A percentile compares a stretch with the other conserved stretches of the same genome.
Conservation (phyloP, 2,888 invertebrate genomes). For the Tridacna gigas region DNA sequence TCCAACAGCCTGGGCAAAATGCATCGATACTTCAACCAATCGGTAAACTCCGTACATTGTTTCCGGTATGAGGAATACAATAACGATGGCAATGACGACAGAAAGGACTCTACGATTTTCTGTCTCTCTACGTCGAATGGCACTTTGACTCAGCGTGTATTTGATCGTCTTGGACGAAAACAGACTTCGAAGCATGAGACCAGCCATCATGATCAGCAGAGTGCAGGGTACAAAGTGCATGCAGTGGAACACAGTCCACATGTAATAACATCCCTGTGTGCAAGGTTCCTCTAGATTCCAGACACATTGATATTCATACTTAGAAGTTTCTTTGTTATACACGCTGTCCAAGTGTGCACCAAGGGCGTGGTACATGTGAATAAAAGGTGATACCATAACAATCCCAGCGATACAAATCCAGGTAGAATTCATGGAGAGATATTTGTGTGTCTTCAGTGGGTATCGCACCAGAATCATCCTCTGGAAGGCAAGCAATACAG, state of each 20-base stretch:
- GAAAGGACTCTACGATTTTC: conserved; percentile 47
- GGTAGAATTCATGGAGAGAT: conserved; percentile 22
- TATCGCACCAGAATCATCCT: conserved; percentile 50
- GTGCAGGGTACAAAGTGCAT: conserved; percentile 52
- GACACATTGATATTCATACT: conserved; percentile 8
- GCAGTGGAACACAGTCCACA: conserved; percentile 28
- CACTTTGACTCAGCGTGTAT: not conserved
- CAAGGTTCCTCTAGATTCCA: conserved; percentile 34
- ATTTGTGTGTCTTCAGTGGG: conserved; percentile 31
- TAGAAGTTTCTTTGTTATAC: not conserved
- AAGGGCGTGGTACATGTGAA: conserved; percentile 35
- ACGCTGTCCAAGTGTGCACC: conserved; percentile 24
- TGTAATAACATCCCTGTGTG: conserved; percentile 24
- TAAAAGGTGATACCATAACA: conserved; percentile 16
- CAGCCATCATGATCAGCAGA: conserved; percentile 41
- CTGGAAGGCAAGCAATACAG: conserved; percentile 55
- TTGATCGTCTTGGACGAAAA: not conserved
- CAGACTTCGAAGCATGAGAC: conserved; percentile 32
- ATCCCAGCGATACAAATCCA: conserved; percentile 22
- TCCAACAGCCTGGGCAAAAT: not conserved
- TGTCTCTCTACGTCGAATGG: not conserved
- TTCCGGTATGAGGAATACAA: conserved; percentile 61
- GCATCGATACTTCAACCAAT: conserved; percentile 17
- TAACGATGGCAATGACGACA: conserved; percentile 53
- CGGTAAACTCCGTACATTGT: conserved; percentile 59